Base-by-base conservation (phyloP, 2,797 vertebrate genomes). In the Odontamblyopus rebecca region DNA sequence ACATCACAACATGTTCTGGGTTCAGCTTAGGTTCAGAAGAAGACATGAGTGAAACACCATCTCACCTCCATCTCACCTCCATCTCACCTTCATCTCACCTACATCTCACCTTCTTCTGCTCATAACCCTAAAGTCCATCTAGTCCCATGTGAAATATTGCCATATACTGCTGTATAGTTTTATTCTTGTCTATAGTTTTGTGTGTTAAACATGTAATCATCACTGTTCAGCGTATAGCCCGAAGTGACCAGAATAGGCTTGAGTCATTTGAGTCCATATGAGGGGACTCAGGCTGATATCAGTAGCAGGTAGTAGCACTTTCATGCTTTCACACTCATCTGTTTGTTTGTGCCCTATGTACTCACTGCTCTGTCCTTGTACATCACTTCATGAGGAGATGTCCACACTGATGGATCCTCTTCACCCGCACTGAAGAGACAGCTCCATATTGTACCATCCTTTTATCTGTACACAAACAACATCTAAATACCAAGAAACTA, bases 341-440 rank as follows among this genome's bases (percentile, higher is more conserved):
- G n/a, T 60, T 60, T 57, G 56, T 57, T 85, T 88, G 78, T 79
- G 70, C 63, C 68, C 54, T 26, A 57, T 79, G 75, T 86, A 85
- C 81, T 85, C 38, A 19, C 71, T 56, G 65, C 61, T 2, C 1
- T 77, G 72, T 82, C 80, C 81, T 64, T n/a, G 57, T 78, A 82
- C 81, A 85, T 86, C 76, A 78, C 71, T 68, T 77, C 59, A 76
- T 56, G 73, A 59, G 30, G 68, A 79, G 69, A 75, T 57, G 56
- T 44, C 53, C 53, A 54, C 64, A 64, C 63, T 41, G 50, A 62
- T 68, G 48, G 9, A 6, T 61, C 32, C 51, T 79, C 50, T 76
- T 71, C 27, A 66, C n/a, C 57, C 16, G 15, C 44, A 50, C 38
- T 12, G 9, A 35, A 62, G 18, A 19, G 26, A 2, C 44, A 48